Conservation (phyloP, 2,113 vertebrate species). For the Pangasianodon hypophthalmus region DNA sequence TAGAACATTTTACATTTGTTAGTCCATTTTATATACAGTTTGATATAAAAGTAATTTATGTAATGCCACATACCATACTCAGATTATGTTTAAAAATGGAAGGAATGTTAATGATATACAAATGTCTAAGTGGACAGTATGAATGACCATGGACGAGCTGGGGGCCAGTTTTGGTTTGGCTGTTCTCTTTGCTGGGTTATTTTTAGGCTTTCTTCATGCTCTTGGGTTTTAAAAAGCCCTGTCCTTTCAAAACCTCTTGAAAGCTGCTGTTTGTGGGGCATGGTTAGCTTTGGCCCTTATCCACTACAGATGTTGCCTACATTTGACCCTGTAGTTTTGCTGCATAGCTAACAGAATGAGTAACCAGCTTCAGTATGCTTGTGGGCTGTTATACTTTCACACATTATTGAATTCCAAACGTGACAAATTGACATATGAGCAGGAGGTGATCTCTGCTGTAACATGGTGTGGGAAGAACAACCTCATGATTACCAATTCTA, state of each 20-base stretch:
- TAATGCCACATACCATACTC: background rate
- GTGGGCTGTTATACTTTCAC: slow-evolving; percentile 40
- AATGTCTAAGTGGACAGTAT: slow-evolving; percentile 32
- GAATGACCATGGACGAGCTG: slow-evolving; percentile 29
- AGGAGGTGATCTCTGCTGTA: background rate
- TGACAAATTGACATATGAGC: background rate
- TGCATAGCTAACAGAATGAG: background rate
- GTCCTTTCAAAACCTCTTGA: slow-evolving; percentile 50
- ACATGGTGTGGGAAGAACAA: background rate
- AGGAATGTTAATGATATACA: slow-evolving; percentile 20
- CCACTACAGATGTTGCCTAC: slow-evolving; percentile 59
- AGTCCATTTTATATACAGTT: background rate
- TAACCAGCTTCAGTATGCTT: slow-evolving; percentile 43
- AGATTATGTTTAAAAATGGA: slow-evolving; percentile 14
- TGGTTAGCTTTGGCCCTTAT: slow-evolving; percentile 57
- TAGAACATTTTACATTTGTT: background rate
- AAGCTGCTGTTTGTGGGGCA: slow-evolving; percentile 54
- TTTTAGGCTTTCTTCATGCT: slow-evolving; percentile 51
- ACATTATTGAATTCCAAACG: background rate
- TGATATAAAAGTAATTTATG: background rate
- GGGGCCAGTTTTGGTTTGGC: slow-evolving; percentile 59
- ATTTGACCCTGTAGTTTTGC: slow-evolving; percentile 58
- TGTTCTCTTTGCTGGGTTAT: slow-evolving; percentile 46
- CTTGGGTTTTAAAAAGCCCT: slow-evolving; percentile 52
- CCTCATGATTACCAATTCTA: background rate